phyloP scores from a whole-genome alignment of 2,113 vertebrate species.

The Xenopus borealis region DNA sequence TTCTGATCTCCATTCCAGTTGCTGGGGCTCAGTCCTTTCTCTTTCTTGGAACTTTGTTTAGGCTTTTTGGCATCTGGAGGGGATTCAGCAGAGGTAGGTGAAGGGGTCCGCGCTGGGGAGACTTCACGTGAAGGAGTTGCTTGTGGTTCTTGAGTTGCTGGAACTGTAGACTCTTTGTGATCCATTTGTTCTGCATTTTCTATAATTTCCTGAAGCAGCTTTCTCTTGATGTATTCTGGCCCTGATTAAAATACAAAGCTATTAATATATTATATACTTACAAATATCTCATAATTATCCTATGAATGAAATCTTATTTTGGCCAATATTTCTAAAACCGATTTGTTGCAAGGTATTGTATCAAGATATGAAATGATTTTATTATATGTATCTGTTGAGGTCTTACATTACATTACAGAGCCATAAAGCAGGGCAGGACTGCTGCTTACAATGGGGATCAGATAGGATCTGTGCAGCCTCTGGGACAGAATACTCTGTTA shows the following conservation, averaged over 20 bases:
- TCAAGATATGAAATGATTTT: no score
- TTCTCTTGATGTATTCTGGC: slow-evolving; percentile 91
- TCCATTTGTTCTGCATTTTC: slow-evolving; percentile 82
- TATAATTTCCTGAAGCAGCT: slow-evolving; percentile 79
- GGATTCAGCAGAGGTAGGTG: slow-evolving; percentile 66
- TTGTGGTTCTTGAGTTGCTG: slow-evolving; percentile 66
- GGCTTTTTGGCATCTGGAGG: slow-evolving; percentile 64
- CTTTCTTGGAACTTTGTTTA: slow-evolving; percentile 57
- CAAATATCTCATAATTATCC: no score
- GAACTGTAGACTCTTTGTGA: slow-evolving; percentile 69
- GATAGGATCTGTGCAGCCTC: no score
- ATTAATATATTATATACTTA: no score
- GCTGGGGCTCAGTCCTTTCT: slow-evolving; percentile 69
- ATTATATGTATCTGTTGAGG: no score
- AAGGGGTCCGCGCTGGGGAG: slow-evolving; percentile 68
- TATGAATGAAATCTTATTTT: no score
- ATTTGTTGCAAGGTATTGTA: no score
- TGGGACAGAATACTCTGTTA: no score
- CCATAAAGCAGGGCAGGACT: no score
- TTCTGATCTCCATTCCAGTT: slow-evolving; percentile 76
- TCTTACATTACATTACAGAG: no score
- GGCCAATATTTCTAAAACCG: no score
- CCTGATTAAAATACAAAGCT: slow-evolving; percentile 60
- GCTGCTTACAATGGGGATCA: no score
- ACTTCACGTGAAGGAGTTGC: slow-evolving; percentile 70